Percentiles rank a stretch among this genome's conserved stretches.
Evolutionary conservation across 2,113 vertebrate genomes (phyloP).

Genomic region (Emydura subglobosa): DNA sequence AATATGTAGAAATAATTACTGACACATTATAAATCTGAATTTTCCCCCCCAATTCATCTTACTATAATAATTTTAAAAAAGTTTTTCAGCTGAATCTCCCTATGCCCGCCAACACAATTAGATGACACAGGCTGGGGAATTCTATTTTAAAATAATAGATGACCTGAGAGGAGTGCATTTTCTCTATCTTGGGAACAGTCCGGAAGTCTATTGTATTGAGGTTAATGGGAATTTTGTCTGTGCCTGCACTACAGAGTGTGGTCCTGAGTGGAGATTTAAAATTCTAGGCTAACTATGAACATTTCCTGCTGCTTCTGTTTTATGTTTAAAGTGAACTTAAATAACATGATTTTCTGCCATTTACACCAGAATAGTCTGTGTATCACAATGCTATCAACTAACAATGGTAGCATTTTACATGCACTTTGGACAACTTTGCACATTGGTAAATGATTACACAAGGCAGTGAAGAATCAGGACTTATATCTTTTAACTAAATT

Average conservation of each 20-base stretch:
- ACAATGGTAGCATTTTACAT: neutral
- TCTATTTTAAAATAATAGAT: neutral
- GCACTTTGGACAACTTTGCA: neutral
- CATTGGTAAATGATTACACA: neutral
- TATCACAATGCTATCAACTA: neutral
- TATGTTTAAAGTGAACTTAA: neutral
- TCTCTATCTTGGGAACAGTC: neutral
- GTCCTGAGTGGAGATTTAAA: neutral
- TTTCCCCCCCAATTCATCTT: neutral
- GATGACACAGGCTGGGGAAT: neutral
- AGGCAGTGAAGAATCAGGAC: neutral
- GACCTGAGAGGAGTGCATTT: neutral
- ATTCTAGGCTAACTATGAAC: neutral
- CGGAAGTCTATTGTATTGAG: neutral
- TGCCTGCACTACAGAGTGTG: neutral
- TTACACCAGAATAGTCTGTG: neutral
- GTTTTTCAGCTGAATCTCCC: neutral
- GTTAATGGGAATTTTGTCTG: neutral
- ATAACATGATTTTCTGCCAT: neutral
- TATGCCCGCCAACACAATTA: neutral
- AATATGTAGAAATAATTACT: neutral
- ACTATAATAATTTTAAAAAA: neutral
- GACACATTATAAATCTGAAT: neutral
- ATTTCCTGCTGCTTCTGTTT: rapidly evolving
- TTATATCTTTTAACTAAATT: neutral